These are phyloP conservation scores for Nomada lathburiana DNA, from an alignment of 2,888 invertebrate genomes.

Conservation along the genomic window DNA sequence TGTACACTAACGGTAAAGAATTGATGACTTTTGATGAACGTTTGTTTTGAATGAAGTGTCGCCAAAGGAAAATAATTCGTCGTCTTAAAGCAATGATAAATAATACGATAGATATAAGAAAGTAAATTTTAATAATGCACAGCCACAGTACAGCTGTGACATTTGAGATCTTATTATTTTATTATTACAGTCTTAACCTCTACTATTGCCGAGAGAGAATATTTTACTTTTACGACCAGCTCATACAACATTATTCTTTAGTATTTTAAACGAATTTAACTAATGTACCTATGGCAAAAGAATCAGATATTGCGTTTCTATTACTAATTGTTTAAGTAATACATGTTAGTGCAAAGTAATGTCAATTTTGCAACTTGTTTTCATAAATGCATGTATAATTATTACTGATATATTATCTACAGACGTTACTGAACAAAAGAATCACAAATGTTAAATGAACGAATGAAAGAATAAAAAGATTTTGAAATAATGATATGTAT, in stretches of 20 bases:
- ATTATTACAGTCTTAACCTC: conserved; percentile 31
- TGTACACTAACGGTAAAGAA: conserved; percentile 77
- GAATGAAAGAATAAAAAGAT: not conserved
- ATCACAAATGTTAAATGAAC: not conserved
- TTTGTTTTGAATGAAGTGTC: conserved; percentile 15
- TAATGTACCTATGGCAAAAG: not conserved
- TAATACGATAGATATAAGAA: not conserved
- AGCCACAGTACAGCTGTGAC: not conserved
- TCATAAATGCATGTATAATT: no score
- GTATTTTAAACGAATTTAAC: not conserved
- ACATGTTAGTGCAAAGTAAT: not conserved
- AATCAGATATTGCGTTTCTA: not conserved
- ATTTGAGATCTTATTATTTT: not conserved
- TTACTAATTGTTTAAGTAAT: not conserved
- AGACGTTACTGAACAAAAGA: not conserved
- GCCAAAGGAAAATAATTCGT: not conserved
- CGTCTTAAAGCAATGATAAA: not conserved
- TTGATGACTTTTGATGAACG: conserved; percentile 17
- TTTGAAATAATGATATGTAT: conserved; percentile 8
- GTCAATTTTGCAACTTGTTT: not conserved
- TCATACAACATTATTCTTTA: not conserved
- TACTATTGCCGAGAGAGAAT: not conserved
- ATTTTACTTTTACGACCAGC: not conserved
- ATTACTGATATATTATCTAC: not conserved
- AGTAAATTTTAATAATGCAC: not conserved